phyloP scores from a whole-genome alignment of 2,113 vertebrate genomes.

The Oncorhynchus gorbuscha region DNA sequence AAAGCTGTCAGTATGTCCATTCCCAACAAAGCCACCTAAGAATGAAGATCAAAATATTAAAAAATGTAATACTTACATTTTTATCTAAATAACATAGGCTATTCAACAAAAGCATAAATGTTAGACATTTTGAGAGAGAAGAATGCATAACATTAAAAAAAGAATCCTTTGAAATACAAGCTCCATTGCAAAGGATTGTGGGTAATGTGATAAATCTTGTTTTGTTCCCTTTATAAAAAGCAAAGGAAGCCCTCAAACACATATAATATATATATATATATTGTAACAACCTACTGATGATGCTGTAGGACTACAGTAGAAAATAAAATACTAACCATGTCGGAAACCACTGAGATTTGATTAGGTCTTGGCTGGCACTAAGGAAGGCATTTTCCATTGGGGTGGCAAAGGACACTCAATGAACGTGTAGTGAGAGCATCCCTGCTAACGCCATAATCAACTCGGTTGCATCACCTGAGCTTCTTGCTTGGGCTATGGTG shows the following conservation, averaged over 20 bases:
- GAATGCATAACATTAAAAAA: neutral
- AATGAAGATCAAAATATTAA: no score
- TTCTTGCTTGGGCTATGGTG: slow-evolving; percentile 62
- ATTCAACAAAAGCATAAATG: no score
- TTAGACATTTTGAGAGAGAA: no score
- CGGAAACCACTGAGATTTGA: neutral
- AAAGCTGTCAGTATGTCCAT: slow-evolving; percentile 91
- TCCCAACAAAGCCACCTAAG: slow-evolving; percentile 89
- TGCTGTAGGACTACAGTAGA: neutral
- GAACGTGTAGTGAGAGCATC: slow-evolving; percentile 83
- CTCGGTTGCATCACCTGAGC: slow-evolving; percentile 72
- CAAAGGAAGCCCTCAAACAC: fast-evolving
- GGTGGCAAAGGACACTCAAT: slow-evolving; percentile 82
- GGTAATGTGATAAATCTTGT: slow-evolving; percentile 34
- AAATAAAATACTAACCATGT: slow-evolving; percentile 8
- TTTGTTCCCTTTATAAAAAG: fast-evolving
- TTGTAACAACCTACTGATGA: neutral
- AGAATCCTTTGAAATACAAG: slow-evolving; percentile 10
- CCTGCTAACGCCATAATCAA: slow-evolving; percentile 85
- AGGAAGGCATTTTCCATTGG: slow-evolving; percentile 71
- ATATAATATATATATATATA: neutral
- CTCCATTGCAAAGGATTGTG: slow-evolving; percentile 62
- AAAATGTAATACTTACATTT: no score
- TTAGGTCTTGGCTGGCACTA: fast-evolving
- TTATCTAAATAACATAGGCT: no score